phyloP scores from a whole-genome alignment of 2,888 invertebrate genomes.

The Heliconius hortense region DNA sequence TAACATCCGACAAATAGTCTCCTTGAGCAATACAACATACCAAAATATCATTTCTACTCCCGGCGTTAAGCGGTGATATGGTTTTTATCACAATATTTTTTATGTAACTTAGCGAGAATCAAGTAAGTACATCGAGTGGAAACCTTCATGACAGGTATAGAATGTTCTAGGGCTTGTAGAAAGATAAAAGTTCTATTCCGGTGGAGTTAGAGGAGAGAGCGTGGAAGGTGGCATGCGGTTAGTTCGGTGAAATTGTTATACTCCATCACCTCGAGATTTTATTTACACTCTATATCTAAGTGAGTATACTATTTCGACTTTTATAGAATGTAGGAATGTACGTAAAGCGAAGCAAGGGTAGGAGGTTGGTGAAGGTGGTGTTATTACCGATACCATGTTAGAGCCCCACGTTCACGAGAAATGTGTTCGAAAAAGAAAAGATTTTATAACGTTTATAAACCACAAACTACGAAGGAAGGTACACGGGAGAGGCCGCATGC shows the following conservation, averaged over 20 bases:
- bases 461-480: slow-evolving; percentile 64
- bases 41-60: slow-evolving; percentile 72
- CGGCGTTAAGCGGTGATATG: slow-evolving; percentile 74
- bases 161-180: slow-evolving; percentile 21
- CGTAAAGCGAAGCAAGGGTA: slow-evolving; percentile 45
- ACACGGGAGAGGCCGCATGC: slow-evolving; percentile 65
- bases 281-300: not conserved
- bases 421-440: slow-evolving; percentile 1
- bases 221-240: slow-evolving; percentile 69
- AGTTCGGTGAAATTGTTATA: slow-evolving; percentile 54
- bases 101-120: slow-evolving; percentile 46
- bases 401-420: slow-evolving; percentile 46
- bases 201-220: slow-evolving; percentile 57
- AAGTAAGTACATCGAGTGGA: slow-evolving; percentile 29
- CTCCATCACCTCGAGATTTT: slow-evolving; percentile 55
- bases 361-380: slow-evolving; percentile 59
- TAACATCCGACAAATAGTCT: slow-evolving; percentile 62
- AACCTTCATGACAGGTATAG: slow-evolving; percentile 1
- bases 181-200: slow-evolving; percentile 23
- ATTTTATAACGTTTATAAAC: slow-evolving; percentile 39
- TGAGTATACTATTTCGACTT: not conserved
- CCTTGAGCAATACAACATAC: slow-evolving; percentile 79
- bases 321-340: slow-evolving; percentile 25
- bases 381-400: slow-evolving; percentile 59
- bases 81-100: slow-evolving; percentile 68